phyloP scores from a whole-genome alignment of 1,140 invertebrate genomes.

The Polypedilum pembai region DNA sequence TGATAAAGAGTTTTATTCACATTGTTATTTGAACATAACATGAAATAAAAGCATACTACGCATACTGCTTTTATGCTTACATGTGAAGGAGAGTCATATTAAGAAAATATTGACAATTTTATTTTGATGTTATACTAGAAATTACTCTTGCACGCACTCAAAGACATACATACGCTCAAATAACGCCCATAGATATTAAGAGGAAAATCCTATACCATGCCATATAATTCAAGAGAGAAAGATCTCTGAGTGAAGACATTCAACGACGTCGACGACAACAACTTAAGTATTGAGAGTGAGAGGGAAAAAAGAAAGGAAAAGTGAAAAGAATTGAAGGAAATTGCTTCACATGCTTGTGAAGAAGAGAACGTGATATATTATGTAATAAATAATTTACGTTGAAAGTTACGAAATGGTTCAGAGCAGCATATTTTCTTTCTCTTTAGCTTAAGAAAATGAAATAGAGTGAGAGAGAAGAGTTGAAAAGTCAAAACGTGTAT shows the following conservation, averaged over 20 bases:
- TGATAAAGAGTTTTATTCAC: no score
- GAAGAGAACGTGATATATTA: slow-evolving; percentile 25
- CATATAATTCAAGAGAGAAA: background rate
- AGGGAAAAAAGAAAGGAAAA: background rate
- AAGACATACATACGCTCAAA: background rate
- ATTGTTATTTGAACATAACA: background rate
- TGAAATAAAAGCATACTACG: background rate
- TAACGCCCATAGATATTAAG: background rate
- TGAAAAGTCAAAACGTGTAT: slow-evolving; percentile 18
- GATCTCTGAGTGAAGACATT: background rate
- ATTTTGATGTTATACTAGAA: background rate
- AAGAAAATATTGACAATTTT: slow-evolving; percentile 14
- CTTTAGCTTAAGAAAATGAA: background rate
- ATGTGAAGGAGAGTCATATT: background rate
- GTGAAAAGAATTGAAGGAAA: slow-evolving; percentile 3
- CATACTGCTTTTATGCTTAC: background rate
- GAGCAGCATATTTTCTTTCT: background rate
- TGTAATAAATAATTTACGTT: slow-evolving; percentile 27
- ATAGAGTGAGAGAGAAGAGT: background rate
- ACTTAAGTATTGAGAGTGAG: no score
- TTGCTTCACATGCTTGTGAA: slow-evolving; percentile 24
- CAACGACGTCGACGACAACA: background rate
- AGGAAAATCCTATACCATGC: background rate
- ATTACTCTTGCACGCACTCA: background rate
- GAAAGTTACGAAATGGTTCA: slow-evolving; percentile 22